These are phyloP conservation scores for Nineta flava DNA, from an alignment of 2,888 invertebrate genomes.

Conservation along the genomic window DNA sequence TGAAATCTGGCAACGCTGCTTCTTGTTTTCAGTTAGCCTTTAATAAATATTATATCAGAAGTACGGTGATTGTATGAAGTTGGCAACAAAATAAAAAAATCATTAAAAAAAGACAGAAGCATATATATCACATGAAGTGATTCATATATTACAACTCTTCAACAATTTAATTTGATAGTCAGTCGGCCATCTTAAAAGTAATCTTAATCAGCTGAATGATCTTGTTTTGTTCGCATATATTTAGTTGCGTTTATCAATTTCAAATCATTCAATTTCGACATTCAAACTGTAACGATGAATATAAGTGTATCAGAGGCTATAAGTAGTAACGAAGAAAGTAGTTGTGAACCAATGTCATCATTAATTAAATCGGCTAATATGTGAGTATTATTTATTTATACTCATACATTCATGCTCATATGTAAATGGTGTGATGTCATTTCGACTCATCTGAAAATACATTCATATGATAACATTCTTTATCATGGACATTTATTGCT, in stretches of 20 bases:
- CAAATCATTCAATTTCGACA: background rate
- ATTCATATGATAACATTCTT: too few species aligned
- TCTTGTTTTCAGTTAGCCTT: too few species aligned
- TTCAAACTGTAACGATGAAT: slow-evolving; percentile 25
- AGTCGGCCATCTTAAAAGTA: background rate
- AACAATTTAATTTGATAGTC: background rate
- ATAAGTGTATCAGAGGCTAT: slow-evolving; percentile 28
- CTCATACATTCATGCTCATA: background rate
- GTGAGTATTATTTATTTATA: slow-evolving; percentile 2
- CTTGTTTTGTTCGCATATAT: background rate
- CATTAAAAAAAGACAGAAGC: too few species aligned
- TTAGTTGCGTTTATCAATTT: background rate
- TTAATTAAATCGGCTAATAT: slow-evolving; percentile 24
- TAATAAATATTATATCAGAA: too few species aligned
- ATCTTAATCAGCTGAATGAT: slow-evolving; percentile 4
- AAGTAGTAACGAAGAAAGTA: slow-evolving; percentile 24
- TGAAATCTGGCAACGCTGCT: too few species aligned
- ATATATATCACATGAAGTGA: too few species aligned
- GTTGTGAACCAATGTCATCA: slow-evolving; percentile 28
- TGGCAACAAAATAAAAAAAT: too few species aligned
- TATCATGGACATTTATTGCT: too few species aligned
- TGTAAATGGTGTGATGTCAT: background rate
- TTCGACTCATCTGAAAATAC: background rate
- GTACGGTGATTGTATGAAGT: too few species aligned
- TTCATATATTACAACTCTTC: background rate